Percentiles rank a stretch among this genome's conserved stretches.
phyloP scores from a whole-genome alignment of 2,113 vertebrate genomes.

The Camelus dromedarius region DNA sequence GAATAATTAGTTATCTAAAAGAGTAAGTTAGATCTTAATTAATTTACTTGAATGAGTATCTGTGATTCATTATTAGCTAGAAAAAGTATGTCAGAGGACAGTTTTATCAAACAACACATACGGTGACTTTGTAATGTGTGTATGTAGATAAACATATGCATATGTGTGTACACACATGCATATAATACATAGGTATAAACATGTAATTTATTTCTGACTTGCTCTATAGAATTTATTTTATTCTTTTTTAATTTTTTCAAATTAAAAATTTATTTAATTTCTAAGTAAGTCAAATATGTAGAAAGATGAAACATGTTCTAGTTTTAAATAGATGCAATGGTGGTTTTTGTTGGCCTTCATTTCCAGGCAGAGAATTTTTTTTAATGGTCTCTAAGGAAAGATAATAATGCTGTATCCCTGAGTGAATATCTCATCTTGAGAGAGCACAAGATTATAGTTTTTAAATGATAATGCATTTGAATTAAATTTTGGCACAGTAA shows the following conservation, averaged over 20 bases:
- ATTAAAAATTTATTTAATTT: not conserved
- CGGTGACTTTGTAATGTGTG: not conserved
- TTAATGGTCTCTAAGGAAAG: conserved; percentile 59
- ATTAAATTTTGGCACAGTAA: conserved; percentile 72
- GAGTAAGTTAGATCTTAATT: not conserved
- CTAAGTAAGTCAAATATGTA: not conserved
- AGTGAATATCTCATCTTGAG: conserved; percentile 53
- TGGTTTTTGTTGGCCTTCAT: conserved; percentile 51
- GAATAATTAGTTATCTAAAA: not conserved
- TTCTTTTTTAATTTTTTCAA: not conserved
- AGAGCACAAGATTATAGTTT: conserved; percentile 65
- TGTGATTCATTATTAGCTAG: not conserved
- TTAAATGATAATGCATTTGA: conserved; percentile 75
- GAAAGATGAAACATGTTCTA: not conserved
- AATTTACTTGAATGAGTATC: not conserved
- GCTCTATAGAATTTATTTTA: not conserved
- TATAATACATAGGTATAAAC: not conserved
- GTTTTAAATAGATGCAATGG: not conserved
- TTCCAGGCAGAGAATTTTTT: conserved; percentile 38
- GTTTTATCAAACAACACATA: not conserved
- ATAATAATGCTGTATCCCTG: conserved; percentile 63
- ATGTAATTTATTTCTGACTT: not conserved
- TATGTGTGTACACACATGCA: no score
- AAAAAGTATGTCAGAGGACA: not conserved
- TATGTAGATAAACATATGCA: not conserved